These are phyloP conservation scores for Drosophila subpulchrella DNA, from an alignment of 1,140 invertebrate species.

Conservation along the genomic window DNA sequence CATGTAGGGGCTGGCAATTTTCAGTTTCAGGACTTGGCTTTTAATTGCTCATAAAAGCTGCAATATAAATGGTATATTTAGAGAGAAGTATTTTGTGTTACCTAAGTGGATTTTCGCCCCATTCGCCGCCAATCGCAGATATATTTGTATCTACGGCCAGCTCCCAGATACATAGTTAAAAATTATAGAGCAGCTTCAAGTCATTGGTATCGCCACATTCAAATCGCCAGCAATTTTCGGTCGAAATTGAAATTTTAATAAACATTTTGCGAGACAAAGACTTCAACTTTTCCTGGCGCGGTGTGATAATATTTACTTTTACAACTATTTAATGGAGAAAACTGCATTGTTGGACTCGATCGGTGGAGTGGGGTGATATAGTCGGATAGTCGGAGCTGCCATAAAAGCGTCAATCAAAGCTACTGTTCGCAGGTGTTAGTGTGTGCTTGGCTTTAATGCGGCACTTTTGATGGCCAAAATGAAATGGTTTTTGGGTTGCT, in stretches of 20 bases:
- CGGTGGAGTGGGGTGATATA: neutral
- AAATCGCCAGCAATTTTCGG: slow-evolving; percentile 36
- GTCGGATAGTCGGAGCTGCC: slow-evolving; percentile 21
- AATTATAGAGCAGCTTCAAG: slow-evolving; percentile 25
- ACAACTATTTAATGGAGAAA: slow-evolving; percentile 55
- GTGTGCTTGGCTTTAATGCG: slow-evolving; percentile 29
- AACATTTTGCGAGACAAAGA: slow-evolving; percentile 35
- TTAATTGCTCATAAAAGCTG: slow-evolving; percentile 42
- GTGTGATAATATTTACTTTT: slow-evolving; percentile 56
- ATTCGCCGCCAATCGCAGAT: slow-evolving; percentile 15
- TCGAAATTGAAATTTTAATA: slow-evolving; percentile 33
- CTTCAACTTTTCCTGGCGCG: slow-evolving; percentile 8
- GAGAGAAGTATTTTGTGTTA: slow-evolving; percentile 11
- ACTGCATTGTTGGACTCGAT: slow-evolving; percentile 26
- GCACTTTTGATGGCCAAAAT: slow-evolving; percentile 53
- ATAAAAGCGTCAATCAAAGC: slow-evolving; percentile 51
- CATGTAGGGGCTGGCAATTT: slow-evolving; percentile 1
- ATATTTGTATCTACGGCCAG: neutral
- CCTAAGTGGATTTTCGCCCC: slow-evolving; percentile 18
- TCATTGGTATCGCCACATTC: slow-evolving; percentile 34
- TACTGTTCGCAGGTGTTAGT: slow-evolving; percentile 39
- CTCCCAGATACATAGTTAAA: slow-evolving; percentile 3
- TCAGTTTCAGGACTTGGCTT: slow-evolving; percentile 24
- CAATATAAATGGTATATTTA: slow-evolving; percentile 21
- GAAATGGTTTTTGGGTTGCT: slow-evolving; percentile 26